These are phyloP conservation scores for Piliocolobus tephrosceles DNA, from an alignment of 2,113 vertebrate genomes.

Conservation along the genomic window DNA sequence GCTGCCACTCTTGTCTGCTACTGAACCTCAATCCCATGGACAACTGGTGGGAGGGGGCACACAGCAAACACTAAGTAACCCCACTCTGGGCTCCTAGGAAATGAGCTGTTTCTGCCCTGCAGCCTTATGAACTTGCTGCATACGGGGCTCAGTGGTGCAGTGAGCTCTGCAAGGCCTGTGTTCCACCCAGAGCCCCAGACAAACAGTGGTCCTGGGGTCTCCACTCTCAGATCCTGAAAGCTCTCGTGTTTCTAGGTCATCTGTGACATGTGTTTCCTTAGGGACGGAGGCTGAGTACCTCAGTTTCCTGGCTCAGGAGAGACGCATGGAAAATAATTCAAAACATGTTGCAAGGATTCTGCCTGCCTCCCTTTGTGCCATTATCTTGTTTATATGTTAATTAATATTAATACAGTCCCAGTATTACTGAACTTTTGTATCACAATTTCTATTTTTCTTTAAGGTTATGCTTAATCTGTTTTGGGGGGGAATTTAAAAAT, in stretches of 20 bases:
- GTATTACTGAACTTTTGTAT: background rate
- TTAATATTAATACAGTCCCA: background rate
- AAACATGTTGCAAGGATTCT: background rate
- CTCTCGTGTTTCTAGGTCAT: background rate
- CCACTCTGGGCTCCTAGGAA: background rate
- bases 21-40: no score
- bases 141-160: background rate
- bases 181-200: background rate
- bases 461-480: background rate
- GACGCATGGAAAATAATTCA: background rate
- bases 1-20: background rate
- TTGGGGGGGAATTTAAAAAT: background rate
- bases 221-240: background rate
- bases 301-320: background rate
- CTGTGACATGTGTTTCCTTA: background rate
- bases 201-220: background rate
- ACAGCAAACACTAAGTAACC: no score
- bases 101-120: background rate
- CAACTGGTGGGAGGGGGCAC: no score
- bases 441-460: background rate
- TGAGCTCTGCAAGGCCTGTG: background rate
- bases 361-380: background rate
- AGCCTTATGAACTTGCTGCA: background rate
- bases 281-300: background rate
- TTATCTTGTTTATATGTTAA: background rate